A percentile compares a stretch with the other conserved stretches of the same genome.
These are phyloP conservation scores for Actinostola sp. DNA, from an alignment of 92 coral and sea anemone species.

Conservation along the genomic window DNA sequence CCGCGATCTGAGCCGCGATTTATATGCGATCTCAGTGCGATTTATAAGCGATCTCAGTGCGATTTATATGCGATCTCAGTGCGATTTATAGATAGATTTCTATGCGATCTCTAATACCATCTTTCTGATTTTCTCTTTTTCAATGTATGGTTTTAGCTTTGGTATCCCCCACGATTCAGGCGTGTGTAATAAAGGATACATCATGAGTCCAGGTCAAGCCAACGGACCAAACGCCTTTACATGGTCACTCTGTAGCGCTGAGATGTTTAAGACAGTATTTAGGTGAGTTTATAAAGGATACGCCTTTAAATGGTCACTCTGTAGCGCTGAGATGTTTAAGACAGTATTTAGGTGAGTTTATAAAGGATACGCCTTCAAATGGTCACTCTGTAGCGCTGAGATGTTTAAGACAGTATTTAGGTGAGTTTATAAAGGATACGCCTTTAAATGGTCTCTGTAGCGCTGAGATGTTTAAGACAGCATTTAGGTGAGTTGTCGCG, in stretches of 20 bases:
- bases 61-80: no score
- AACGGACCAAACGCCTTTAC: constrained; percentile 64
- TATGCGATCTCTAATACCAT: no score
- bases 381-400: constrained; percentile 79
- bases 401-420: constrained; percentile 37
- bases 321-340: no score
- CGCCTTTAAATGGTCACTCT: no score
- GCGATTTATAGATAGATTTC: no score
- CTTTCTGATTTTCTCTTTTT: no score
- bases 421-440: constrained; percentile 31
- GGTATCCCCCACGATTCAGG: constrained; percentile 72
- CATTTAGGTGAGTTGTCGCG: constrained; percentile 49
- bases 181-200: constrained; percentile 59
- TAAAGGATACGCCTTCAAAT: constrained; percentile 74
- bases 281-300: constrained; percentile 26
- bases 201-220: constrained; percentile 66
- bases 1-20: no score
- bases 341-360: no score
- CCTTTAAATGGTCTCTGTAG: constrained; percentile 92
- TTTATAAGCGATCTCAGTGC: no score
- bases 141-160: constrained; percentile 41
- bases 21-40: no score
- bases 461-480: constrained; percentile 26
- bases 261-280: constrained; percentile 31
- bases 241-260: constrained; percentile 83